Percentiles rank a stretch among this genome's conserved stretches.
phyloP scores from a whole-genome alignment of 2,797 vertebrate species.

The Karalla daura region DNA sequence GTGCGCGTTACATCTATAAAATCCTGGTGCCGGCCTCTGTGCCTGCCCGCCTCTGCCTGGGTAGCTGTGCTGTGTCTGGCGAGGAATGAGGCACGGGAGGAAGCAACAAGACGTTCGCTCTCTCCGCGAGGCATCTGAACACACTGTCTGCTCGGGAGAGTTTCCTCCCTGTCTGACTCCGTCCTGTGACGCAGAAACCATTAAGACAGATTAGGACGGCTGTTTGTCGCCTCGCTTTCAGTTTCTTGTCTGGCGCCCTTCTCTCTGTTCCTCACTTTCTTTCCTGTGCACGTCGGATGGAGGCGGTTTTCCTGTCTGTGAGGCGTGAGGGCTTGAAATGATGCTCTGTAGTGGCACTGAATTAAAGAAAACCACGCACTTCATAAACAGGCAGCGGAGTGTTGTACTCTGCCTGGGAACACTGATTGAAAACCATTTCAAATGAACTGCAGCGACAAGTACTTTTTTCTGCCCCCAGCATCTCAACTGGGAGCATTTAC shows the following conservation, averaged over 20 bases:
- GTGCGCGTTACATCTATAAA: neutral
- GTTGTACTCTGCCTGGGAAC: neutral
- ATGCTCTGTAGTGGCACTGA: neutral
- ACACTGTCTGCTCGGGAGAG: slow-evolving; percentile 22
- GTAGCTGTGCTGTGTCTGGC: neutral
- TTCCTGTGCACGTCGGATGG: neutral
- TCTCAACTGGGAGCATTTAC: neutral
- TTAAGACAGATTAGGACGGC: slow-evolving; percentile 20
- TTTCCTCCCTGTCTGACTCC: slow-evolving; percentile 54
- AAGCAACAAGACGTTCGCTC: slow-evolving; percentile 16
- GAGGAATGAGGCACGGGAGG: slow-evolving; percentile 37
- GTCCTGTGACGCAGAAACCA: slow-evolving; percentile 9
- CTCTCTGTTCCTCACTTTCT: slow-evolving; percentile 1
- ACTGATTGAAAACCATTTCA: neutral
- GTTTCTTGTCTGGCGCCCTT: slow-evolving; percentile 23
- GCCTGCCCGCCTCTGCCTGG: neutral
- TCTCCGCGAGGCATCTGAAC: slow-evolving; percentile 16
- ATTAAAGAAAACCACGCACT: neutral
- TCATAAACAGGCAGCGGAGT: neutral
- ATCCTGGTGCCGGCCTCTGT: neutral
- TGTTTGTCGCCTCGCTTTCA: slow-evolving; percentile 42
- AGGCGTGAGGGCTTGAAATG: neutral
- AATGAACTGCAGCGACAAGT: neutral
- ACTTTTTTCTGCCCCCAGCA: neutral
- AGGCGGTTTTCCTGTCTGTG: neutral